Evolutionary conservation across 2,113 vertebrate genomes (phyloP).

Genomic region (Bagarius yarrelli): DNA sequence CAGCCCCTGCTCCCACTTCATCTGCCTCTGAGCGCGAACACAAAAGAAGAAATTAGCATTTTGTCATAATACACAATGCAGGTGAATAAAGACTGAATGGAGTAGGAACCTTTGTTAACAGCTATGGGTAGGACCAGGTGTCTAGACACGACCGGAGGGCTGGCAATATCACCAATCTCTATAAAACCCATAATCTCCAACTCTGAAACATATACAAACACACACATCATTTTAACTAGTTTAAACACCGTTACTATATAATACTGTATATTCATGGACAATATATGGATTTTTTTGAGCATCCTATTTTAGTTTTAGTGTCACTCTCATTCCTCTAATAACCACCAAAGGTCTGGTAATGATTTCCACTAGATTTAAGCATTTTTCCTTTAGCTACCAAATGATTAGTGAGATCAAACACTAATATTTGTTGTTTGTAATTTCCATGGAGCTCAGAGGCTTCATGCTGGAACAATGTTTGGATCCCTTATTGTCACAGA

Average conservation of each 20-base stretch:
- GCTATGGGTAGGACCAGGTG: constrained; percentile 95
- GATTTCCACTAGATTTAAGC: too few relatives aligned
- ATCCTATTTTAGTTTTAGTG: too few relatives aligned
- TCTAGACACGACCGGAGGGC: constrained; percentile 92
- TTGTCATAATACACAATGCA: background rate
- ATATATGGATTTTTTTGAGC: too few relatives aligned
- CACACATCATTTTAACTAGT: background rate
- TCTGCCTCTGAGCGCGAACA: constrained; percentile 81
- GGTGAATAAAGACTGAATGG: constrained; percentile 40
- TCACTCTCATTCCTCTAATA: too few relatives aligned
- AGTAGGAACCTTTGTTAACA: constrained; percentile 86
- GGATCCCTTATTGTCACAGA: too few relatives aligned
- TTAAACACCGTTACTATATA: background rate
- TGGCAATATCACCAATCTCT: constrained; percentile 96
- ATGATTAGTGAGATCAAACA: too few relatives aligned
- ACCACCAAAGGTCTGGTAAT: too few relatives aligned
- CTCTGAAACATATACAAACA: constrained; percentile 70
- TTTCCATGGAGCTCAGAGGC: too few relatives aligned
- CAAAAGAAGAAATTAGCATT: background rate
- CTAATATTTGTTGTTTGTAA: too few relatives aligned
- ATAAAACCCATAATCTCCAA: constrained; percentile 96
- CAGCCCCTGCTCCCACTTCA: constrained; percentile 87
- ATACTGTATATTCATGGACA: too few relatives aligned
- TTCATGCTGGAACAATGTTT: too few relatives aligned
- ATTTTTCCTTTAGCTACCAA: too few relatives aligned